phyloP scores from a whole-genome alignment of 23 tunicate genomes.

The Ciona savignyi region DNA sequence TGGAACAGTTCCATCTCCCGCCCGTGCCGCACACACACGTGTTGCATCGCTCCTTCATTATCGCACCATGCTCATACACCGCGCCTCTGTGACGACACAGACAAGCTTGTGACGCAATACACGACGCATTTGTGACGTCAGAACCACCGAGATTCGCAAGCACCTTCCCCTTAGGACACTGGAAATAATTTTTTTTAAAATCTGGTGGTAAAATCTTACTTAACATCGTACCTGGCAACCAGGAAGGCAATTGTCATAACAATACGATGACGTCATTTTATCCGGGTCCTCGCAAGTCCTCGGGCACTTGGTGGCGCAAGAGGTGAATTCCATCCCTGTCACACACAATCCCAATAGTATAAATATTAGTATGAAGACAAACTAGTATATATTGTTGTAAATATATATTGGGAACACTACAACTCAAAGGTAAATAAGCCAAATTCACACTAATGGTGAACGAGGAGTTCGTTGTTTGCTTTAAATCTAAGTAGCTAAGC shows the following conservation, averaged over 20 bases:
- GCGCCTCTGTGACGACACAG: constrained; percentile 39
- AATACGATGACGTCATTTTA: neutral
- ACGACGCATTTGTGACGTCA: constrained; percentile 3
- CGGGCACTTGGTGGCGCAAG: constrained; percentile 49
- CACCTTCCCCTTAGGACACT: constrained; percentile 40
- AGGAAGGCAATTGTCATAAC: constrained; percentile 44
- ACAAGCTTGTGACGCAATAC: constrained; percentile 30
- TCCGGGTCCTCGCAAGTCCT: constrained; percentile 28
- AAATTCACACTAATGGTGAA: no score
- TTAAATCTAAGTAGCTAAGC: no score
- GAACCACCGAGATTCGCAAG: neutral
- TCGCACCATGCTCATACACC: constrained; percentile 22
- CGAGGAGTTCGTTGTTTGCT: no score
- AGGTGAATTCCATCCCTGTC: constrained; percentile 40
- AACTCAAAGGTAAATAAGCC: neutral
- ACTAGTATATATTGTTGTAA: no score
- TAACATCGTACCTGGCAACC: constrained; percentile 90
- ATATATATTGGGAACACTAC: no score
- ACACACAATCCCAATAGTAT: no score
- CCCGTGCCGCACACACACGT: constrained; percentile 30
- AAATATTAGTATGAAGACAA: no score
- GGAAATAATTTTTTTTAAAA: neutral
- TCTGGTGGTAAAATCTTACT: no score
- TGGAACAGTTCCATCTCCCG: constrained; percentile 52
- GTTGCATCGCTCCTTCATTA: constrained; percentile 36